phyloP scores from a whole-genome alignment of 2,113 vertebrate species.

The Chrysemys picta region DNA sequence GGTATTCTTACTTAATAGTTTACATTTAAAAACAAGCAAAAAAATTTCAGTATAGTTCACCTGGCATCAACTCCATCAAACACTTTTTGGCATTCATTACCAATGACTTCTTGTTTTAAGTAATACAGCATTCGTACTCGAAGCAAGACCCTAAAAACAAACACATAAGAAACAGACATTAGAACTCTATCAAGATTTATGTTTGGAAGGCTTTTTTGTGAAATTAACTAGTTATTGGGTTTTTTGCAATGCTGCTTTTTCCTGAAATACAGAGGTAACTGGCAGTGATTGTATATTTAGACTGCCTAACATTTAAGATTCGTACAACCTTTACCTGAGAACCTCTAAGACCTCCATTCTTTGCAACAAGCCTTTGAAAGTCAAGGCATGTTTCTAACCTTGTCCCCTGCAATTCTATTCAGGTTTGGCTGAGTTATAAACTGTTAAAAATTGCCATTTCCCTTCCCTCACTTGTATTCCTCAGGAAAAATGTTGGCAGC shows the following conservation, averaged over 20 bases:
- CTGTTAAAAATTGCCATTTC: background rate
- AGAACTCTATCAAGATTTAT: background rate
- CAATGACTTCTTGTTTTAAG: conserved; percentile 98
- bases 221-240: background rate
- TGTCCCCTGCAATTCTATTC: background rate
- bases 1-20: background rate
- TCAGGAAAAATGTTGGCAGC: accelerated
- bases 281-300: background rate
- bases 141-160: conserved; percentile 89
- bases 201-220: background rate
- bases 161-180: conserved; percentile 8
- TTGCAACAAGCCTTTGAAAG: background rate
- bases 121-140: conserved; percentile 99
- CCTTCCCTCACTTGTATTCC: background rate
- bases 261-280: background rate
- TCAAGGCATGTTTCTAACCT: too few relatives aligned
- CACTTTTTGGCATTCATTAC: conserved; percentile 90
- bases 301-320: background rate
- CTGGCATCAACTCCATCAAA: conserved; percentile 92
- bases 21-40: conserved; percentile 15
- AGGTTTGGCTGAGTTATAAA: background rate
- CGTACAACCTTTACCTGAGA: accelerated
- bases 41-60: conserved; percentile 78
- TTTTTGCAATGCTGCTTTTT: background rate
- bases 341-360: background rate